These are phyloP conservation scores for Meriones psammophilus DNA, from an alignment of 2,797 vertebrate genomes.

Conservation along the genomic window DNA sequence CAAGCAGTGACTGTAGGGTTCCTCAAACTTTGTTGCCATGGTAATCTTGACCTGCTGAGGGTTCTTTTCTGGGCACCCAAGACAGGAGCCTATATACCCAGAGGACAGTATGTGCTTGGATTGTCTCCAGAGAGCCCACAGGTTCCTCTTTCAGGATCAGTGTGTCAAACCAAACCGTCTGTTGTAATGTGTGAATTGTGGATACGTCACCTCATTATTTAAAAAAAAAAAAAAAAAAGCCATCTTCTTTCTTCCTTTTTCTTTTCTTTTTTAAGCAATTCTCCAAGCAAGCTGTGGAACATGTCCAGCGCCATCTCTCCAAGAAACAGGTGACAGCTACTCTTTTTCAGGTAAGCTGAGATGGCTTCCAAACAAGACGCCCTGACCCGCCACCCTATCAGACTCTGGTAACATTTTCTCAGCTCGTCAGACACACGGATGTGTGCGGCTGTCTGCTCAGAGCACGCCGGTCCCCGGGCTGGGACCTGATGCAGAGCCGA, in stretches of 20 bases:
- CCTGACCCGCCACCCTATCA: background rate
- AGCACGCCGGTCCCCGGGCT: background rate
- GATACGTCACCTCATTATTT: background rate
- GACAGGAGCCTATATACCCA: background rate
- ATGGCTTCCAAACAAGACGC: background rate
- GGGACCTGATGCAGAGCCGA: too few relatives aligned
- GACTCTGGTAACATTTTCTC: background rate
- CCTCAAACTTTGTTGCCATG: background rate
- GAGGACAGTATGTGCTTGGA: background rate
- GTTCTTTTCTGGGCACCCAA: background rate
- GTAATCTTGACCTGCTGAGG: background rate
- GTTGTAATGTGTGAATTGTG: background rate
- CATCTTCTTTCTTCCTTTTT: background rate
- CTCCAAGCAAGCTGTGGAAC: slow-evolving; percentile 97
- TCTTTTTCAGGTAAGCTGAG: slow-evolving; percentile 96
- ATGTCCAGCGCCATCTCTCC: slow-evolving; percentile 95
- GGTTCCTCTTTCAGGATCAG: background rate
- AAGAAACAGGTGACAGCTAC: slow-evolving; percentile 96
- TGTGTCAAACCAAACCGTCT: background rate
- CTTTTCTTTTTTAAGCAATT: slow-evolving; percentile 91
- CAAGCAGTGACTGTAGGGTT: background rate
- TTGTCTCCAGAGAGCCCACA: background rate
- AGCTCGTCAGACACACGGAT: too few relatives aligned
- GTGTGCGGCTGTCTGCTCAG: background rate
- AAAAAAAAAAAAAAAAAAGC: background rate